These are phyloP conservation scores for Meteorus colon DNA, from an alignment of 2,888 invertebrate genomes.

Conservation along the genomic window DNA sequence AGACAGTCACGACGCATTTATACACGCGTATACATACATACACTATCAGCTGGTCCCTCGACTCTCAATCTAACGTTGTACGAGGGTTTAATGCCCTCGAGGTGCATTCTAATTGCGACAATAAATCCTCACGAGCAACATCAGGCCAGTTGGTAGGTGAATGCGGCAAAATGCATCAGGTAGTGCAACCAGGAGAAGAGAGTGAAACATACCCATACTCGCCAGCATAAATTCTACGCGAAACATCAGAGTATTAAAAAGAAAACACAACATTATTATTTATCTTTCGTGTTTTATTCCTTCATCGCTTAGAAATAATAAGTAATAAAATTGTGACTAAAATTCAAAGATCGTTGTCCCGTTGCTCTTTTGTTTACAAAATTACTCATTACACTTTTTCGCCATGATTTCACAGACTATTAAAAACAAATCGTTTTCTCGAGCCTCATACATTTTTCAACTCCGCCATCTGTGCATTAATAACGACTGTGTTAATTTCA, in stretches of 20 bases:
- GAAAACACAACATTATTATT: too few relatives aligned
- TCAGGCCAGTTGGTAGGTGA: slow-evolving; percentile 39
- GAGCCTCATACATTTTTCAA: too few relatives aligned
- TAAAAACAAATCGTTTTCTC: too few relatives aligned
- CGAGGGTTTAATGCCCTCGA: slow-evolving; percentile 71
- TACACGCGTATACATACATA: neutral
- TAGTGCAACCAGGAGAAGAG: slow-evolving; percentile 24
- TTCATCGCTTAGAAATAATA: too few relatives aligned
- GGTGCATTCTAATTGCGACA: slow-evolving; percentile 72
- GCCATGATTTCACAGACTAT: too few relatives aligned
- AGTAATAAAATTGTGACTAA: too few relatives aligned
- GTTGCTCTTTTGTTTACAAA: too few relatives aligned
- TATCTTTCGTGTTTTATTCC: too few relatives aligned
- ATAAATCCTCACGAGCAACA: slow-evolving; percentile 68
- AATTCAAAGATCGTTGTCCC: too few relatives aligned
- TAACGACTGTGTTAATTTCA: neutral
- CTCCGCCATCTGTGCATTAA: too few relatives aligned
- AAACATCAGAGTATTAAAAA: neutral
- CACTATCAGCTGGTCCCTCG: slow-evolving; percentile 37
- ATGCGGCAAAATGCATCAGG: slow-evolving; percentile 30
- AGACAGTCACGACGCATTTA: slow-evolving; percentile 3
- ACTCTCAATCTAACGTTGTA: slow-evolving; percentile 67
- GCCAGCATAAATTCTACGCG: slow-evolving; percentile 28
- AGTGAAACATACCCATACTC: neutral
- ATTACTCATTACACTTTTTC: too few relatives aligned